Base-by-base conservation (phyloP, 2,888 invertebrate species). In the Sinelater perroti region DNA sequence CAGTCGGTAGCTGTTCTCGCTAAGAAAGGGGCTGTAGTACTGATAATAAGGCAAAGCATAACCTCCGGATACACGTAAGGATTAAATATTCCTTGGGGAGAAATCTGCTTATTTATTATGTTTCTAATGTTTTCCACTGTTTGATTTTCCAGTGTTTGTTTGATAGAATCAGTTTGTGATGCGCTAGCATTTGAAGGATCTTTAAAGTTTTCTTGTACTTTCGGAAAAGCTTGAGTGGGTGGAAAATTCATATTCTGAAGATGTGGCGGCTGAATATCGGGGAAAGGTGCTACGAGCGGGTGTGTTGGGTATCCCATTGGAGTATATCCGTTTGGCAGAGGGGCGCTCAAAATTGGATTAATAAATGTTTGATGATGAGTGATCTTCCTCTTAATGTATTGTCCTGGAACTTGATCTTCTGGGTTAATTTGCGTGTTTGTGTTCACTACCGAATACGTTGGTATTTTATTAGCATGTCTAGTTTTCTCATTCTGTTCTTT, bases 331-430 rank as follows among this genome's bases (percentile, higher is more conserved):
- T n/a, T n/a, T n/a, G n/a, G n/a, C n/a, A n/a, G n/a, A n/a, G n/a
- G n/a, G n/a, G n/a, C n/a, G n/a, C n/a, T n/a, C n/a, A n/a, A n/a
- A 20, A n/a, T 3, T 10, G 72, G 71, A 7, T 74, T 60, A 18
- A 75, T 31, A 36, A 72, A 58, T 4, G 72, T 71, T 64, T 78
- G 77, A 47, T 75, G 74, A 55, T 78, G 77, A 5, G 72, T 72
- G n/a, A 78, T 67, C 67, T 76, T 76, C 42, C 78, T 63, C 57
- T 72, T 75, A 8, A 76, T 69, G 18, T 69, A 70, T 45, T 75
- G 75, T 1, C 72, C 75, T 18, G 74, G 72, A 46, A 72, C 55
- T 24, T 70, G 46, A 42, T 75, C 73, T 30, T 73, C 68, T 18
- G 60, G 13, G 5, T 59, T 63, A 24, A 67, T 56, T 55, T 68